Base-by-base conservation (phyloP, 2,113 vertebrate genomes). In the Petroica traversi region DNA sequence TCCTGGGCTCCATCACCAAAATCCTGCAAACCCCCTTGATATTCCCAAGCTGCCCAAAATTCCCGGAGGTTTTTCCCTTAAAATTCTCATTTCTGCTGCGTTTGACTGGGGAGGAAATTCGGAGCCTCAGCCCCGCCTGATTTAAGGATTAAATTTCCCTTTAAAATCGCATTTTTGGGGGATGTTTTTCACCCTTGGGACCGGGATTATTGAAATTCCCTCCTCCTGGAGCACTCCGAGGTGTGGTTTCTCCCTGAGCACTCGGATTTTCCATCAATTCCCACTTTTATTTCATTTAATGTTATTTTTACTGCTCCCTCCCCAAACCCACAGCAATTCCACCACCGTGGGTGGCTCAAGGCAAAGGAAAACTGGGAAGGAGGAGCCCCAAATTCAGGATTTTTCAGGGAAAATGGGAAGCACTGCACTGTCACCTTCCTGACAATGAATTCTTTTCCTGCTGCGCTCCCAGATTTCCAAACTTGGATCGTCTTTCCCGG, bases 171-270 rank as follows among this genome's bases (percentile, higher is more conserved):
- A 0, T 36, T 78, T 81, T 25, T 1, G n/a, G 3, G 51, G 48
- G 34, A 7, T 34, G 29, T 16, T 89, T 49, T 66, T 62, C 63
- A 33, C n/a, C 15, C 25, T 20, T 1, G 36, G 24, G 14, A 3
- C 11, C 10, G 0, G 45, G 23, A 17, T 9, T 0, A 3, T 4
- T 1, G 5, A 22, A 63, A 89, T 33, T 43, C n/a, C n/a, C n/a
- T n/a, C 36, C 68, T 31, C 49, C 59, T 6, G 72, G 41, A 87
- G 67, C 51, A 11, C 1, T 1, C 12, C 38, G 5, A 46, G 49
- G 17, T 7, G 18, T 2, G 10, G 2, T 24, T 81, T 24, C 17
- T 17, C 64, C 76, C 45, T 1, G 11, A 14, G 36, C 7, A 5
- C 46, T 33, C 23, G 19, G 26, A 64, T 12, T 8, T 63, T 12